Percentiles rank a stretch among this genome's conserved stretches.
These are phyloP conservation scores for Chiloscyllium punctatum DNA, from an alignment of 2,797 vertebrate genomes.

Conservation along the genomic window DNA sequence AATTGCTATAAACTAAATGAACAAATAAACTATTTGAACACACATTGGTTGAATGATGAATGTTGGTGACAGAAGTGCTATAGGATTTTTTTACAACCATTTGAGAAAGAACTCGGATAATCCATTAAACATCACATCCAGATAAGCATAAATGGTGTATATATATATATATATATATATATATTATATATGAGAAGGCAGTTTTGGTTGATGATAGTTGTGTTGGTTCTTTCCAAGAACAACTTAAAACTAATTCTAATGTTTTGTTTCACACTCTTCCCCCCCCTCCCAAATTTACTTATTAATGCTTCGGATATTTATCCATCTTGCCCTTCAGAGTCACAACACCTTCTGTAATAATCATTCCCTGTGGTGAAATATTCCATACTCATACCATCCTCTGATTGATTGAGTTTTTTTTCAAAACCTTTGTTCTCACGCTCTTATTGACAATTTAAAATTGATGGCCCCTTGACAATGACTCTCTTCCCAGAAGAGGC, in stretches of 20 bases:
- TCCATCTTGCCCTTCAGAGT: not conserved
- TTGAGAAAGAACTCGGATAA: not conserved
- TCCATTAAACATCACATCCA: not conserved
- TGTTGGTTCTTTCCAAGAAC: not conserved
- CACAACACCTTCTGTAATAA: not conserved
- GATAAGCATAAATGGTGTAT: not conserved
- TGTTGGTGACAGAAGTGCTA: not conserved
- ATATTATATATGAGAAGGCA: not conserved
- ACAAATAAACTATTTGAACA: not conserved
- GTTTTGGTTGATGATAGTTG: not conserved
- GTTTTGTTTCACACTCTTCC: too few species aligned
- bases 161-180: too few species aligned
- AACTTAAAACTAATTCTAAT: not conserved
- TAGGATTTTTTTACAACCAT: not conserved
- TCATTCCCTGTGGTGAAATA: not conserved
- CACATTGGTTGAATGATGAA: not conserved
- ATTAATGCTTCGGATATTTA: not conserved
- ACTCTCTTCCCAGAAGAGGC: not conserved
- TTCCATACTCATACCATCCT: not conserved
- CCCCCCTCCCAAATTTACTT: not conserved
- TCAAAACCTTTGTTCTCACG: not conserved
- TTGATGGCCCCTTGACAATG: not conserved
- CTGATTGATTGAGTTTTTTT: not conserved
- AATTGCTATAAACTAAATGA: not conserved
- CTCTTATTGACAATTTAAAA: not conserved